Percentiles rank a stretch among this genome's conserved stretches.
Evolutionary conservation across 2,797 vertebrate species (phyloP).

Genomic region (Danio jaintianensis): DNA sequence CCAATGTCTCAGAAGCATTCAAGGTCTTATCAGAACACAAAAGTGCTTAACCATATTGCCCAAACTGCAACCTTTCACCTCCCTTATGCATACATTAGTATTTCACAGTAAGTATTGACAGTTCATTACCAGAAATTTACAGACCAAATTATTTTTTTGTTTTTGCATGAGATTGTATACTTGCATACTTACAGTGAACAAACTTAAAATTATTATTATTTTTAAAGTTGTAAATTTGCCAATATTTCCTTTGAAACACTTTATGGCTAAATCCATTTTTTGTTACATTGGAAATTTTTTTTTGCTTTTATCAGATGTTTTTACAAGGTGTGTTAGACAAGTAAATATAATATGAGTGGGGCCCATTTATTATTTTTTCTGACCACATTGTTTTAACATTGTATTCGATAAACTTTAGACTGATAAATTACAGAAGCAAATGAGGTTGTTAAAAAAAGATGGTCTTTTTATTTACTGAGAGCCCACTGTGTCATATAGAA

Average conservation of each 20-base stretch:
- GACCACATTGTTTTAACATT: neutral
- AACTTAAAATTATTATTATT: neutral
- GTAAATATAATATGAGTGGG: neutral
- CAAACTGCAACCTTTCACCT: constrained; percentile 53
- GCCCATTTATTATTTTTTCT: neutral
- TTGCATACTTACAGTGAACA: neutral
- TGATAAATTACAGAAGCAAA: neutral
- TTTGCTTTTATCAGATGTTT: neutral
- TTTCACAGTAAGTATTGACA: constrained; percentile 77
- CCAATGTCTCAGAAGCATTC: constrained; percentile 83
- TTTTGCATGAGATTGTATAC: constrained; percentile 27
- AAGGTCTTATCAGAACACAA: constrained; percentile 76
- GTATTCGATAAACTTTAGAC: neutral
- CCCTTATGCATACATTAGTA: constrained; percentile 44
- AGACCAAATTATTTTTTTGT: constrained; percentile 59
- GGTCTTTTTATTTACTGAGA: neutral
- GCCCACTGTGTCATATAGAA: neutral
- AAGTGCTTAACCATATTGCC: constrained; percentile 55
- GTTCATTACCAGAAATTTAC: constrained; percentile 63
- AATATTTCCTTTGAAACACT: neutral
- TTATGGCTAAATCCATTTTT: neutral
- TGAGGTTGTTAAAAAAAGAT: neutral
- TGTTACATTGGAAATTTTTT: neutral
- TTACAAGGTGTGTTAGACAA: neutral
- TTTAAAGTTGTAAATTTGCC: neutral